A percentile compares a stretch with the other conserved stretches of the same genome.
Conservation (phyloP, 2,888 invertebrate species). For the Slavum lentiscoides region DNA sequence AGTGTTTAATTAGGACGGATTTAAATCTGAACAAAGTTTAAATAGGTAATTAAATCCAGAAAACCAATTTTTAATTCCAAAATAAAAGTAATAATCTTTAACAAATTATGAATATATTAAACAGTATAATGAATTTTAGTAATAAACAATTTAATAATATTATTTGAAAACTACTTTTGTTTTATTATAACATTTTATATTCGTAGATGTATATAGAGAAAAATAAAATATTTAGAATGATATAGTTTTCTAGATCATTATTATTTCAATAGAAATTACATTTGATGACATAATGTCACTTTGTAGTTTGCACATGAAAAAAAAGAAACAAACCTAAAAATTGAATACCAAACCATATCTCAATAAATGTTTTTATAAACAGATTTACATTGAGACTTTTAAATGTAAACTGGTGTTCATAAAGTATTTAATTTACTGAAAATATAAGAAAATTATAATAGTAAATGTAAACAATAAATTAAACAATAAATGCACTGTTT, state of each 20-base stretch:
- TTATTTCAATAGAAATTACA: not conserved
- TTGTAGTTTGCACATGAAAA: not conserved
- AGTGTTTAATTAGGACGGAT: constrained; percentile 15
- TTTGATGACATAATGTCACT: not conserved
- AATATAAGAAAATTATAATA: not conserved
- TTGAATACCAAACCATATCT: not conserved
- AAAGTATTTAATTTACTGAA: not conserved
- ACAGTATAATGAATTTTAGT: not conserved
- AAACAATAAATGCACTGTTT: constrained; percentile 22
- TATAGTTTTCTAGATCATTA: not conserved
- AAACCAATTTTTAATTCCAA: too few relatives aligned
- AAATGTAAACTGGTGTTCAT: not conserved
- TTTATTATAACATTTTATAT: not conserved
- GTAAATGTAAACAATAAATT: not conserved
- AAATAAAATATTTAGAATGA: not conserved
- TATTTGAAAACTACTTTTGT: not conserved
- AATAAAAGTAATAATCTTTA: too few relatives aligned
- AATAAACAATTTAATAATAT: not conserved
- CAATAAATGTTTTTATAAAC: not conserved
- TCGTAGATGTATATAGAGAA: not conserved
- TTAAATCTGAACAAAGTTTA: not conserved
- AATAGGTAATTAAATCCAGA: too few relatives aligned
- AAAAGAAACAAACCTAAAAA: not conserved
- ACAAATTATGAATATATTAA: too few relatives aligned
- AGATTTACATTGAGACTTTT: not conserved